Evolutionary conservation across 1,140 invertebrate species (phyloP), one percentile per base, ranked within the genome.

Genomic region (Stegodyphus dumicola): DNA sequence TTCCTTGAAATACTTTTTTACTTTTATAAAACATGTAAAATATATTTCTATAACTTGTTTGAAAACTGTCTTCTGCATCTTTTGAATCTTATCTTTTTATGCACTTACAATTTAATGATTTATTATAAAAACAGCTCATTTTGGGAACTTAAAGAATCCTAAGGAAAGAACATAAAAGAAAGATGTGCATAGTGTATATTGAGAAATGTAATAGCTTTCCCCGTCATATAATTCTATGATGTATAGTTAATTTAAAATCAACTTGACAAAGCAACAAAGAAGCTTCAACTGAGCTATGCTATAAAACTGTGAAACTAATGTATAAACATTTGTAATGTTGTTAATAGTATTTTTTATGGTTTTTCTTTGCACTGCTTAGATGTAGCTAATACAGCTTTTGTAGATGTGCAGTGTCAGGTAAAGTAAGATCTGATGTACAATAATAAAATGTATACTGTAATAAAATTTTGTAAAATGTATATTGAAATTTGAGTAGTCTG

Each of bases 221-320:
- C 7, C 9, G 13, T 54, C 33, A 18, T 76, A 48, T 56, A 18
- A 66, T 51, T 70, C 18, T 48, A 64, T 51, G 7, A 60, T 73
- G n/a, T 69, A n/a, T 67, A 69, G 13, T 11, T 18, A 52, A 52
- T 70, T 51, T 73, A 18, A 33, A 18, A n/a, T 67, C 69, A 56
- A 10, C 15, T 9, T 15, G 56, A 15, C 56, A 60, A 60, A 60
- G 9, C 56, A 80, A 53, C 66, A 54, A 70, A 70, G 78, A 80
- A 80, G 78, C 78, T 80, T 80, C 7, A 49, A 48, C 69, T 52
- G 78, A 80, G 78, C 78, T 80, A 73, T 79, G 77, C 77, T 79
- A 64, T 80, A 73, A 56, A 60, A 69, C 67, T 80, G 7, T 70
- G 64, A 48, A 64, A 80, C 67, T 80, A 80, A 51, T 80, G 78